phyloP scores from a whole-genome alignment of 2,113 vertebrate species.

The Urocynchramus pylzowi region DNA sequence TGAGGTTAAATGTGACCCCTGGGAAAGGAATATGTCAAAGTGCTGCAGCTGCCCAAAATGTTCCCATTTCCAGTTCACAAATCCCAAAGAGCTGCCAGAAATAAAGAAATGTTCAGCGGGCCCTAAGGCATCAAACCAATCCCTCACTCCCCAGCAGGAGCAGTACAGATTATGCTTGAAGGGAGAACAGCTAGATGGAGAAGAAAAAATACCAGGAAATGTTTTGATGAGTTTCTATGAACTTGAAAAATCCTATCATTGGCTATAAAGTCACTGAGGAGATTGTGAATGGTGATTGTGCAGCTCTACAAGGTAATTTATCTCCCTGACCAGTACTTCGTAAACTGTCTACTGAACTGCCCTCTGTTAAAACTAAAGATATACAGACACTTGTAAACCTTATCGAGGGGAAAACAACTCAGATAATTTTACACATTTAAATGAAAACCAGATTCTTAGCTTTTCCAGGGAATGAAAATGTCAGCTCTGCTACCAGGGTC shows the following conservation, averaged over 20 bases:
- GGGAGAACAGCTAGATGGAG: neutral
- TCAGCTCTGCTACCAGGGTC: neutral
- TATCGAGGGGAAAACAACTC: constrained; percentile 56
- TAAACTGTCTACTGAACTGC: constrained; percentile 64
- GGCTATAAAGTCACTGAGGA: constrained; percentile 54
- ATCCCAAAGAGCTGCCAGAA: constrained; percentile 31
- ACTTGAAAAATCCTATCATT: constrained; percentile 69
- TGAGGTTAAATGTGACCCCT: neutral
- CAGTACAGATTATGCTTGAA: constrained; percentile 10
- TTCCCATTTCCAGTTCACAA: constrained; percentile 36
- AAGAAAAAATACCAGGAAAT: constrained; percentile 19
- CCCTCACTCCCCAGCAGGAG: neutral
- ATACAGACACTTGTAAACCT: constrained; percentile 66
- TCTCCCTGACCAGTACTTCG: constrained; percentile 62
- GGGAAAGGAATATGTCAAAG: neutral
- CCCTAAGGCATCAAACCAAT: constrained; percentile 44
- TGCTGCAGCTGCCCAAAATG: neutral
- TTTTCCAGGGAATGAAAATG: constrained; percentile 20
- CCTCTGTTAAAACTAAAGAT: constrained; percentile 65
- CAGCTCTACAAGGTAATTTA: constrained; percentile 46
- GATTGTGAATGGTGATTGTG: constrained; percentile 42
- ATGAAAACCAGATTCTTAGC: constrained; percentile 38
- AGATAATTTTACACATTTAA: constrained; percentile 66
- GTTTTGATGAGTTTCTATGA: constrained; percentile 65
- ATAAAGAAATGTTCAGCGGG: neutral